Percentiles rank a stretch among this genome's conserved stretches.
Conservation (phyloP, 1,140 invertebrate species). For the Nylanderia fulva region DNA sequence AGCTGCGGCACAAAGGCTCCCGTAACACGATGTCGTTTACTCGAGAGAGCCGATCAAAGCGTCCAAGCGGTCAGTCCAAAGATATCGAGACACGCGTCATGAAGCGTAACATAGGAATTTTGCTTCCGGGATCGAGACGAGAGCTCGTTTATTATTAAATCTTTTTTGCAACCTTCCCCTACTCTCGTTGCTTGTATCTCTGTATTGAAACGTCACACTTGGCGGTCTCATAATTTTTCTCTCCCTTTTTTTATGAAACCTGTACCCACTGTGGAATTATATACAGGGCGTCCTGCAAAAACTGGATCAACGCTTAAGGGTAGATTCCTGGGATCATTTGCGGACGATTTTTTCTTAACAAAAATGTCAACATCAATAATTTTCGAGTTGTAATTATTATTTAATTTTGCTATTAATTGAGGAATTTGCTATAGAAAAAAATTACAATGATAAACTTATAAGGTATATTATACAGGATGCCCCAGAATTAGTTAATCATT, state of each 20-base stretch:
- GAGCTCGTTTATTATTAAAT: slow-evolving; percentile 47
- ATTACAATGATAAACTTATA: no score
- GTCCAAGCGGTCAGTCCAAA: slow-evolving; percentile 52
- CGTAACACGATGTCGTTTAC: slow-evolving; percentile 58
- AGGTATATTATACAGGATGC: no score
- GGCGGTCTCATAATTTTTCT: neutral
- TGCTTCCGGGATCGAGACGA: slow-evolving; percentile 34
- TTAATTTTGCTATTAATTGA: no score
- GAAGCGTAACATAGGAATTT: slow-evolving; percentile 53
- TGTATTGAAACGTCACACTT: slow-evolving; percentile 35
- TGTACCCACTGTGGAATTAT: neutral
- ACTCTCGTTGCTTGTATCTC: no score
- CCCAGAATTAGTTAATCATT: no score
- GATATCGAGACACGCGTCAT: slow-evolving; percentile 49
- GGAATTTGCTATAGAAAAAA: no score
- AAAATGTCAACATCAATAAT: no score
- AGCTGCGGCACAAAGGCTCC: slow-evolving; percentile 38
- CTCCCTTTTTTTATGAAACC: neutral
- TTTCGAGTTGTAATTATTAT: no score
- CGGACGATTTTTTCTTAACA: no score
- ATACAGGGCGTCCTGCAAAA: no score
- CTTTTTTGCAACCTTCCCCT: slow-evolving; percentile 18
- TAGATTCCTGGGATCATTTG: no score
- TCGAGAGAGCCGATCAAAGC: slow-evolving; percentile 55
- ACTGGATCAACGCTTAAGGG: no score